A percentile compares a stretch with the other conserved stretches of the same genome.
These are phyloP conservation scores for Microtus montanus DNA, from an alignment of 2,113 vertebrate species.

Conservation along the genomic window DNA sequence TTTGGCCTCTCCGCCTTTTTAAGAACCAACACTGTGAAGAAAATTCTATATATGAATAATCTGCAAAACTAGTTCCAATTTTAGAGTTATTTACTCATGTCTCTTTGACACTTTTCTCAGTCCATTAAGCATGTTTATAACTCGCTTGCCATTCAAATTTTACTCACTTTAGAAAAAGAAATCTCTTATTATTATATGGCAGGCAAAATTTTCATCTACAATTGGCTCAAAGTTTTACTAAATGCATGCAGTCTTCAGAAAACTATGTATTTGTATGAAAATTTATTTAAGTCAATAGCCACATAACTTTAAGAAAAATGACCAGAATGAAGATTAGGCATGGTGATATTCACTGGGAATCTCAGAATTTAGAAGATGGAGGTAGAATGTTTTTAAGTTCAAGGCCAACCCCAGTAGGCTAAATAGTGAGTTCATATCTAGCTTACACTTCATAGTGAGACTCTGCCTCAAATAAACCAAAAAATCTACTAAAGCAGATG, in stretches of 20 bases:
- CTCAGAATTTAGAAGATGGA: neutral
- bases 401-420: neutral
- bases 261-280: neutral
- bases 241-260: constrained; percentile 17
- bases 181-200: neutral
- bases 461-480: neutral
- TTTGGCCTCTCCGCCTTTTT: neutral
- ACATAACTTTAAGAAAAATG: neutral
- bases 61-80: constrained; percentile 32
- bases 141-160: constrained; percentile 15
- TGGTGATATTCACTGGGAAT: neutral
- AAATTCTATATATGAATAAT: neutral
- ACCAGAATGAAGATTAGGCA: neutral
- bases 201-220: neutral
- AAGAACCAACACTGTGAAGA: neutral
- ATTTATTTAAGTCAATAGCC: neutral
- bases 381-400: neutral
- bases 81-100: neutral
- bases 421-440: neutral
- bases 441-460: neutral
- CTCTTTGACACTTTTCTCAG: neutral
- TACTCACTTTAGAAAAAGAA: constrained; percentile 23
- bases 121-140: neutral
- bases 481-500: neutral
- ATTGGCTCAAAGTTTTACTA: neutral